phyloP scores from a whole-genome alignment of 2,113 vertebrate species.

The Montifringilla adamsi region DNA sequence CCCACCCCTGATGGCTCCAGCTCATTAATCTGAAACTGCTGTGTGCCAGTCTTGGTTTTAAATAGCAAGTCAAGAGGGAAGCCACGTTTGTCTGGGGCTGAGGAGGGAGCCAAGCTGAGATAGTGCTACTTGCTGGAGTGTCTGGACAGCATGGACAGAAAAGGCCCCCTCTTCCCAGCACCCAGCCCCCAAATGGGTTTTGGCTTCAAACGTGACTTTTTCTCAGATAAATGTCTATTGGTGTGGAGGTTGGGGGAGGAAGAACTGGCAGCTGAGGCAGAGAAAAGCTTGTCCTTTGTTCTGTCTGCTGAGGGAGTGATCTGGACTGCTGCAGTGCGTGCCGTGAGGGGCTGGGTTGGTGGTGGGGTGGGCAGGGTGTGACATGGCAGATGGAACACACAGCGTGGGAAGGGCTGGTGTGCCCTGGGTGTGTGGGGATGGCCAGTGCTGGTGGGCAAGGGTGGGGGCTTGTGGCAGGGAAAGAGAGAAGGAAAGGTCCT shows the following conservation, averaged over 20 bases:
- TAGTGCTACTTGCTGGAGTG: not conserved
- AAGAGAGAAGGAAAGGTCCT: not conserved
- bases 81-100: not conserved
- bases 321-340: not conserved
- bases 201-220: constrained; percentile 5
- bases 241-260: not conserved
- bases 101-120: constrained; percentile 29
- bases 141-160: not conserved
- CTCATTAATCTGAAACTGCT: not conserved
- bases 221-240: not conserved
- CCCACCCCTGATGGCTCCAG: not conserved
- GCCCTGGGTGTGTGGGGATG: constrained; percentile 44
- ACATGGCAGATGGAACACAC: constrained; percentile 50
- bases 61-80: constrained; percentile 51
- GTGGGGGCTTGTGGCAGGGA: not conserved
- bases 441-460: not conserved
- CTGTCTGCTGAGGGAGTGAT: not conserved
- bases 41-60: not conserved
- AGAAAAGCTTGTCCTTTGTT: not conserved
- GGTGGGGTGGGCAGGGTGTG: not conserved
- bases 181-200: not conserved
- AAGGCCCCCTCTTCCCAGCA: not conserved
- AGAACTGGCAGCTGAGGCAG: not conserved
- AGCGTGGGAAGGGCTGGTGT: constrained; percentile 46
- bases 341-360: not conserved